Evolutionary conservation across 2,797 vertebrate species (phyloP), one percentile per base, ranked within the genome.

Genomic region (Platyrinchus mystaceus): DNA sequence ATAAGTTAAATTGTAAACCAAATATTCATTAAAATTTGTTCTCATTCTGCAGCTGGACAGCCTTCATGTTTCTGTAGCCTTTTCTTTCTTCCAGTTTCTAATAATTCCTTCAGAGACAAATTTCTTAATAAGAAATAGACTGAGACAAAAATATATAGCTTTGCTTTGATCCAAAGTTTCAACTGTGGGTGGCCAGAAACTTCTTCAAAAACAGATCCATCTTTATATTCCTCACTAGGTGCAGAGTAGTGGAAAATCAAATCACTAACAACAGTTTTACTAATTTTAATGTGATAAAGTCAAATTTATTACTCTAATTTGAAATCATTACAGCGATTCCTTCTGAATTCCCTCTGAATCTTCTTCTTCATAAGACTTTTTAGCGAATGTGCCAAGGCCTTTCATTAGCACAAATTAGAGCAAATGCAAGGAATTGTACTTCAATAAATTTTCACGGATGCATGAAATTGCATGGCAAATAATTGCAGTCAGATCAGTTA

Each of bases 331-430:
- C 36, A 87, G 87, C 50, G 58, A 88, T 94, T 93, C 88, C 34
- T 44, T 88, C 79, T 84, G 85, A 96, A 95, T 94, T 93, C 55
- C 81, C 74, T 68, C 56, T 87, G 82, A 90, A 86, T 90, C 37
- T 44, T 91, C 76, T 39, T 86, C 70, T 79, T 92, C 50, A 64
- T 36, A 92, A 69, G 46, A 93, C 50, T 93, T 80, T 82, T 55
- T 63, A 69, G 64, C 56, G 90, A 93, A 95, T 23, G 24, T 90
- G 73, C 84, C 96, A 91, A 96, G 86, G 55, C 67, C 88, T 96
- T 97, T 96, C 55, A 94, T 90, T 95, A 96, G 79, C 84, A 59
- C 68, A 94, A 97, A 97, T 96, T 95, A 95, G 74, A 93, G 89
- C 94, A 95, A 97, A 92, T 95, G 95, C 92, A 76, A 55, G 73